Evolutionary conservation across 2,113 vertebrate species (phyloP).

Genomic region (Centrocercus urophasianus): DNA sequence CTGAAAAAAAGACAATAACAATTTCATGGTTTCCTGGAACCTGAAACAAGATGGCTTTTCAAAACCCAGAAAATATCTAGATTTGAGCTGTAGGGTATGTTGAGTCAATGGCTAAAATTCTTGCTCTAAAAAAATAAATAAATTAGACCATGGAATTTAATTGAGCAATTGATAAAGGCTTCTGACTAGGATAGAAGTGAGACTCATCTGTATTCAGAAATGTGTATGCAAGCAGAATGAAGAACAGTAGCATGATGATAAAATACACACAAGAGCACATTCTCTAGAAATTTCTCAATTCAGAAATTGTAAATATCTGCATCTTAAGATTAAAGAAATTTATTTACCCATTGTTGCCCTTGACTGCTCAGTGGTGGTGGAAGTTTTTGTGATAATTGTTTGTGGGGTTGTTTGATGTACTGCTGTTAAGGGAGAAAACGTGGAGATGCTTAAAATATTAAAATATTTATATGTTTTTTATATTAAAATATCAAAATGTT

Average conservation of each 20-base stretch:
- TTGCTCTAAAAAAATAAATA: background rate
- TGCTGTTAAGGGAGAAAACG: constrained; percentile 65
- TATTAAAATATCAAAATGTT: constrained; percentile 16
- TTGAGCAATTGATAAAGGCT: background rate
- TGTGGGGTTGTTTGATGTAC: constrained; percentile 52
- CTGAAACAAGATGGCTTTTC: constrained; percentile 43
- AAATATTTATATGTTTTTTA: background rate
- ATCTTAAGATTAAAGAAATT: constrained; percentile 20
- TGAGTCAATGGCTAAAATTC: constrained; percentile 11
- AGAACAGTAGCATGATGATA: background rate
- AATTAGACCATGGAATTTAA: background rate
- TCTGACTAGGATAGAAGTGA: background rate
- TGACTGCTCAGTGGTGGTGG: constrained; percentile 42
- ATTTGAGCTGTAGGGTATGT: background rate
- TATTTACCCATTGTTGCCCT: constrained; percentile 80
- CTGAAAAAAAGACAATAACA: constrained; percentile 60
- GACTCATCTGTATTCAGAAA: background rate
- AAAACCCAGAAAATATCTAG: constrained; percentile 14
- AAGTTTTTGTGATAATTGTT: constrained; percentile 55
- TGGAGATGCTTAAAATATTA: constrained; percentile 54
- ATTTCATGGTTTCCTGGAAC: constrained; percentile 52
- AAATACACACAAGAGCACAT: background rate
- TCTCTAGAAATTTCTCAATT: background rate
- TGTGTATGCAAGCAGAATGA: background rate
- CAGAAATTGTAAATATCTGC: background rate